These are phyloP conservation scores for Acropora tenuis DNA, from an alignment of 64 coral and sea anemone genomes.

Conservation along the genomic window DNA sequence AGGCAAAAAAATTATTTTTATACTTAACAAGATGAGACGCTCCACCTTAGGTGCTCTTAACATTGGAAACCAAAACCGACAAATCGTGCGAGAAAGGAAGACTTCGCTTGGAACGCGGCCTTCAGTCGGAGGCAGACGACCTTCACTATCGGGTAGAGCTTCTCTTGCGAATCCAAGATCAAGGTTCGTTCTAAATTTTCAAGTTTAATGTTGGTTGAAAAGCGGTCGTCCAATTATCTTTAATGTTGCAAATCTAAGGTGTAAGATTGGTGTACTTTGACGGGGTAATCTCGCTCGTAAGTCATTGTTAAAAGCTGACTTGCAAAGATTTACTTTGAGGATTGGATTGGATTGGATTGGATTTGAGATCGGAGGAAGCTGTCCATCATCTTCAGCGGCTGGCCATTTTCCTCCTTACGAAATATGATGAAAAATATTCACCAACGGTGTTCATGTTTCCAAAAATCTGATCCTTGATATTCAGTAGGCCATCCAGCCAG, in stretches of 20 bases:
- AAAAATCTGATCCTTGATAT: background rate
- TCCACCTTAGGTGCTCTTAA: slow-evolving; percentile 58
- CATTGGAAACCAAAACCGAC: slow-evolving; percentile 64
- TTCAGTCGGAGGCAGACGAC: slow-evolving; percentile 48
- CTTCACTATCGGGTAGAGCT: slow-evolving; percentile 32
- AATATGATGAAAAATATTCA: background rate
- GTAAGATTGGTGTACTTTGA: background rate
- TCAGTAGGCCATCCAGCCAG: slow-evolving; percentile 44
- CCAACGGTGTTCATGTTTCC: background rate
- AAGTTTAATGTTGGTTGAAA: no score
- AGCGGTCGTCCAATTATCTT: background rate
- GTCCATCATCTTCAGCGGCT: no score
- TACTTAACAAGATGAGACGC: slow-evolving; percentile 39
- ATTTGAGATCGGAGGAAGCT: no score
- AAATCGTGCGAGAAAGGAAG: slow-evolving; percentile 43
- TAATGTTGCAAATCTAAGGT: background rate
- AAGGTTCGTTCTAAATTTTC: no score
- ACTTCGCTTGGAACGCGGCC: slow-evolving; percentile 45
- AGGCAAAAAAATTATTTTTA: no score
- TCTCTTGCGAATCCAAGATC: slow-evolving; percentile 24
- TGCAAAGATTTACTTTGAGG: no score
- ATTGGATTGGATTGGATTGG: no score
- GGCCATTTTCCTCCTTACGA: no score
- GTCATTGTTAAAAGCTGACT: background rate
- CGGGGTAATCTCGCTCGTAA: background rate